These are phyloP conservation scores for Bucorvus abyssinicus DNA, from an alignment of 2,797 vertebrate genomes.

Conservation along the genomic window DNA sequence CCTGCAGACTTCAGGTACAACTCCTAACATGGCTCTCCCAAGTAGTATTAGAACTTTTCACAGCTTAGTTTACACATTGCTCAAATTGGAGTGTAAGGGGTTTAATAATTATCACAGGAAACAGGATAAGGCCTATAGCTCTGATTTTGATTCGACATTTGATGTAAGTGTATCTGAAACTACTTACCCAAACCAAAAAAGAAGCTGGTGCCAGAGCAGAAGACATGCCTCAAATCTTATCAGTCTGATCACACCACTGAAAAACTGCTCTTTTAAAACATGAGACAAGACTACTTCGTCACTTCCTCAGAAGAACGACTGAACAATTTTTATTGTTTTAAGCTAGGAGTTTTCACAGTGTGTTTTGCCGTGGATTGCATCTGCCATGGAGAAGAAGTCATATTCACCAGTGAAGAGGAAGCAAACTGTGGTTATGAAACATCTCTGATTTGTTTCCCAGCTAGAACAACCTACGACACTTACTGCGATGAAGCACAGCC, in stretches of 20 bases:
- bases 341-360: background rate
- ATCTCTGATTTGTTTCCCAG: constrained; percentile 10
- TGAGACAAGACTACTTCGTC: background rate
- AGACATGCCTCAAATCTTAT: background rate
- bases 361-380: constrained; percentile 1
- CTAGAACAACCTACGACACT: background rate
- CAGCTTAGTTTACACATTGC: background rate
- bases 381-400: background rate
- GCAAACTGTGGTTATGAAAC: background rate
- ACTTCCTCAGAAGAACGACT: background rate
- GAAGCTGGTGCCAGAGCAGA: background rate
- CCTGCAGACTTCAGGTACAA: background rate
- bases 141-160: background rate
- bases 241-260: background rate
- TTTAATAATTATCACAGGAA: background rate
- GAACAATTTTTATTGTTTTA: background rate
- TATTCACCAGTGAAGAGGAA: background rate
- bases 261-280: background rate
- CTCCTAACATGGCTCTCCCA: background rate
- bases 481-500: background rate
- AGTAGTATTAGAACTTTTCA: background rate
- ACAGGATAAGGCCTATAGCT: background rate
- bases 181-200: background rate
- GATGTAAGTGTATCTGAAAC: background rate
- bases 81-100: background rate